Evolutionary conservation across 1,140 invertebrate species (phyloP), one percentile per base, ranked within the genome.

Genomic region (Cephus cinctus): DNA sequence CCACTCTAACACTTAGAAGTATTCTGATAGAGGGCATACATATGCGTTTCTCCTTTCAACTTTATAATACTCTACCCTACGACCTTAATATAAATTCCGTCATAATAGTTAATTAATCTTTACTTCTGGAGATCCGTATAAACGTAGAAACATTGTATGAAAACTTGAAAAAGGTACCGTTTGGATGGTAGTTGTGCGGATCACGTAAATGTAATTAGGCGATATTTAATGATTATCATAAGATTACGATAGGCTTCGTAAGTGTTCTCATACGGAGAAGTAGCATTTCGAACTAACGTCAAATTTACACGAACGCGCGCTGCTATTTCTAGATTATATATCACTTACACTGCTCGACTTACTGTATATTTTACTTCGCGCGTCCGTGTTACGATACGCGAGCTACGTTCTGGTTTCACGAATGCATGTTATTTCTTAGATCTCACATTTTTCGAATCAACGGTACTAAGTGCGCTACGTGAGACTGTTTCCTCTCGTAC

Each of bases 91-190:
- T 51, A 59, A 60, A 57, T 39, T 52, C 50, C 22, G 32, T 49
- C 47, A 19, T 52, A 56, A 58, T 56, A 58, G 47, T 44, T 41
- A 65, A 57, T 61, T 56, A 53, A 19, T 25, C 32, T 25, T 19
- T 38, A 38, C 41, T 59, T 55, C 47, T 61, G 55, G 59, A 67
- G 65, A 70, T 72, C 59, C 63, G 68, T 72, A 70, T 65, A 73
- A 69, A 76, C 71, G 70, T 72, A 75, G 67, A 75, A 70, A 70
- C 51, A 59, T 67, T 53, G 59, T 68, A 67, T 66, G 57, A 70
- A 69, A 70, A 69, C 54, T 54, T 69, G 63, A 62, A 66, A 69
- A 71, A 71, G 57, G 60, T 70, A 63, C 52, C 49, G 48, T 58
- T 59, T 47, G 48, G 45, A 45, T 47, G 45, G 40, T 56, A 45